phyloP scores from a whole-genome alignment of 2,888 invertebrate genomes.

The Stramonita haemastoma region DNA sequence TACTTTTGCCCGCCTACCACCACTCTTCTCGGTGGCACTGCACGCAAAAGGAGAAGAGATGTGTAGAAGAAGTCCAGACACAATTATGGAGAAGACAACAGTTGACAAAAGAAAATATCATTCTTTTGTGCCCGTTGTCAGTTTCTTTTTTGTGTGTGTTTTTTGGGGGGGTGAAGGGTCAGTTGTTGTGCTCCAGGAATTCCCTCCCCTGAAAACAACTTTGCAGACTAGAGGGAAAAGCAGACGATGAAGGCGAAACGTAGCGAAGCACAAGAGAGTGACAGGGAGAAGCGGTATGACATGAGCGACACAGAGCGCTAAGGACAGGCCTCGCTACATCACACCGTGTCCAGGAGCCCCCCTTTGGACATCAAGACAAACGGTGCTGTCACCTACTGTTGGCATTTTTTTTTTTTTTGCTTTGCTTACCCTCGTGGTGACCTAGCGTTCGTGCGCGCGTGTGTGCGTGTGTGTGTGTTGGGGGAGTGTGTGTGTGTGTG shows the following conservation, averaged over 20 bases:
- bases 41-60: neutral
- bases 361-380: neutral
- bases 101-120: too few species aligned
- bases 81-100: too few species aligned
- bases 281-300: neutral
- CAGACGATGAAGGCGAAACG: neutral
- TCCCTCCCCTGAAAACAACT: neutral
- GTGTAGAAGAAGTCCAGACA: too few species aligned
- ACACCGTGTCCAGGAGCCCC: neutral
- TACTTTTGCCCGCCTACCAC: conserved; percentile 2
- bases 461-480: too few species aligned
- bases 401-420: neutral
- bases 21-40: conserved; percentile 7
- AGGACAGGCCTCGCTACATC: neutral
- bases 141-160: too few species aligned
- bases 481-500: too few species aligned
- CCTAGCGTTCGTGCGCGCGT: neutral
- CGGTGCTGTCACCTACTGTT: neutral
- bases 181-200: neutral
- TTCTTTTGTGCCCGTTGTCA: too few species aligned
- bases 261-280: neutral
- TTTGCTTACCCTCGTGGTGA: neutral
- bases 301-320: too few species aligned
- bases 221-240: neutral
- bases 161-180: too few species aligned